Conservation (phyloP, 2,113 vertebrate genomes). For the Dinomys branickii region DNA sequence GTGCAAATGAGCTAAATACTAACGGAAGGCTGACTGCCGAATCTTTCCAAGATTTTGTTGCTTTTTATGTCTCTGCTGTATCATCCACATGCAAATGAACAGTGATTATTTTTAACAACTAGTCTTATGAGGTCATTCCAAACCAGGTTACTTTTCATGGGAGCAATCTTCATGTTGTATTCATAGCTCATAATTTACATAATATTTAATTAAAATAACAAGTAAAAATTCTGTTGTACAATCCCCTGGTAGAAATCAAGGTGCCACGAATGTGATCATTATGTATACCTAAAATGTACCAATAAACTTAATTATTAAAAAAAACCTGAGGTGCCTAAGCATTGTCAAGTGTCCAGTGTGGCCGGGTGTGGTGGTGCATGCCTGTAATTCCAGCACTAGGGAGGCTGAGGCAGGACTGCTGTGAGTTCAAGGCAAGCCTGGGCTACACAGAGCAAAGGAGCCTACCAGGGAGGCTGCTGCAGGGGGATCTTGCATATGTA, state of each 20-base stretch:
- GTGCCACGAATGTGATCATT: not conserved
- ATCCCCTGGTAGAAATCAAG: not conserved
- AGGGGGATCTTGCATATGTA: not conserved
- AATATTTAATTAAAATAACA: not conserved
- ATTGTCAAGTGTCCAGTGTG: not conserved
- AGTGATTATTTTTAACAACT: not conserved
- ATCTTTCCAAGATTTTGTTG: not conserved
- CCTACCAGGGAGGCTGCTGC: not conserved
- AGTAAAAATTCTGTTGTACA: not conserved
- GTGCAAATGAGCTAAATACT: not conserved
- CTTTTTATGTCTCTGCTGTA: not conserved
- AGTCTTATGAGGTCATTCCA: not conserved
- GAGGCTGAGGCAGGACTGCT: not conserved
- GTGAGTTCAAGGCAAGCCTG: not conserved
- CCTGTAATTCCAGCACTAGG: not conserved
- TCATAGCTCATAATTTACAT: not conserved
- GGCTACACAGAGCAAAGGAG: not conserved
- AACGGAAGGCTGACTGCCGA: not conserved
- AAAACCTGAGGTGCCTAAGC: not conserved
- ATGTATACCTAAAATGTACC: not conserved
- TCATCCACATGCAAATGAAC: not conserved
- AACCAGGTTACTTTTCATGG: not conserved
- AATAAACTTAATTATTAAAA: not conserved
- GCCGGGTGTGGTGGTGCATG: not conserved
- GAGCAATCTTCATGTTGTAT: not conserved